These are phyloP conservation scores for Cyclina sinensis DNA, from an alignment of 1,140 invertebrate species.

Conservation along the genomic window DNA sequence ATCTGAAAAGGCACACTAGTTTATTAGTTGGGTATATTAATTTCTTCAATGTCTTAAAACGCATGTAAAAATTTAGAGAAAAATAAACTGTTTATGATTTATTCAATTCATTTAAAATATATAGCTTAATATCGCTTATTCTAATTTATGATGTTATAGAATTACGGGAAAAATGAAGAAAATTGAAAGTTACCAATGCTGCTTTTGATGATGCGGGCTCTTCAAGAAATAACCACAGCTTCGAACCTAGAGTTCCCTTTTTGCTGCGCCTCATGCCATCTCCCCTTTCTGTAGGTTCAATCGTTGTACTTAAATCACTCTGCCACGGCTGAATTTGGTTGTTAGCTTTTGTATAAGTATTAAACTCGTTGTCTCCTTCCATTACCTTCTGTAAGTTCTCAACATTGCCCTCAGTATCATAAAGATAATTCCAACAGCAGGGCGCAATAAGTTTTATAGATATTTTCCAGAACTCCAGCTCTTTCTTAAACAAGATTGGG, in stretches of 20 bases:
- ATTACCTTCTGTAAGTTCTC: background rate
- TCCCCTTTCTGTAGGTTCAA: background rate
- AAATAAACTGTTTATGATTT: no score
- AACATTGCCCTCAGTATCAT: background rate
- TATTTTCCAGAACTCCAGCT: conserved; percentile 6
- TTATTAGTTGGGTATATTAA: no score
- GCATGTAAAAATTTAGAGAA: no score
- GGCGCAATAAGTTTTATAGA: background rate
- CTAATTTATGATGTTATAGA: no score
- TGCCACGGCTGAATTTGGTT: no score
- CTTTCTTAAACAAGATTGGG: conserved; percentile 1
- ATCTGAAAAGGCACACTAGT: conserved; percentile 31
- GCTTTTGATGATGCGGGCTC: conserved; percentile 11
- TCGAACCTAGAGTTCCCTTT: background rate
- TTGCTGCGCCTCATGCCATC: background rate
- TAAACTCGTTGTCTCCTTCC: background rate
- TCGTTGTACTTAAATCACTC: no score
- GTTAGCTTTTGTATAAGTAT: background rate
- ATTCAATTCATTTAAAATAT: no score
- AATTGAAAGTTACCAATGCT: background rate
- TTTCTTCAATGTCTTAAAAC: no score
- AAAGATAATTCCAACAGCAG: conserved; percentile 34
- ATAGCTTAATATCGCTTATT: no score
- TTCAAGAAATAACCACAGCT: conserved; percentile 15
- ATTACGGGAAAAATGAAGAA: no score